Conservation (phyloP, 2,113 vertebrate genomes). For the Cochlearius cochlearius region DNA sequence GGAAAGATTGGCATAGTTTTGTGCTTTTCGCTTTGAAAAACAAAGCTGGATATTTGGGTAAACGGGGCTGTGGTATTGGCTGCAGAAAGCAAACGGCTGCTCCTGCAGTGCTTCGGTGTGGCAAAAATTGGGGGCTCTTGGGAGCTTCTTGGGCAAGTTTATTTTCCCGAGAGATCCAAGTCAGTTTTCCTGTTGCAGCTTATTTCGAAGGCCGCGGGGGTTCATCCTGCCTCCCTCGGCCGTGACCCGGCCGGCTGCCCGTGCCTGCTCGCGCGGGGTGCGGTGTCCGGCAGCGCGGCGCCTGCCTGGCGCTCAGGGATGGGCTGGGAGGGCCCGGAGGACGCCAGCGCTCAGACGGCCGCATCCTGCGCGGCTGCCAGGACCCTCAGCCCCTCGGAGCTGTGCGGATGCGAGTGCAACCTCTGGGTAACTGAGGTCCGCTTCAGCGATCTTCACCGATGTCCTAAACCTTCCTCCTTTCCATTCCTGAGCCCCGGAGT, state of each 20-base stretch:
- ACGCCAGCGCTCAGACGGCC: fast-evolving
- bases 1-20: neutral
- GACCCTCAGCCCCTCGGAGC: neutral
- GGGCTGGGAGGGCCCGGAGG: too few relatives aligned
- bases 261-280: fast-evolving
- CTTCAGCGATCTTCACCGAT: neutral
- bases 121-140: fast-evolving
- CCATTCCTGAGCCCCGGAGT: neutral
- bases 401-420: neutral
- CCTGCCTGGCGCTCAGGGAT: fast-evolving
- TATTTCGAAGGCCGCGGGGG: neutral
- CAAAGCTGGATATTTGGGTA: neutral
- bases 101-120: neutral
- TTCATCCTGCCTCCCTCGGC: neutral
- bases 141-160: neutral
- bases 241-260: fast-evolving
- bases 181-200: neutral
- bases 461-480: neutral
- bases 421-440: neutral
- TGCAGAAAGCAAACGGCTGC: fast-evolving
- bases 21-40: neutral
- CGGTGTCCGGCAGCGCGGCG: neutral
- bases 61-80: neutral
- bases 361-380: neutral
- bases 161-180: neutral